Evolutionary conservation across 2,113 vertebrate genomes (phyloP), one percentile per base, ranked within the genome.

Genomic region (Otolemur garnettii): DNA sequence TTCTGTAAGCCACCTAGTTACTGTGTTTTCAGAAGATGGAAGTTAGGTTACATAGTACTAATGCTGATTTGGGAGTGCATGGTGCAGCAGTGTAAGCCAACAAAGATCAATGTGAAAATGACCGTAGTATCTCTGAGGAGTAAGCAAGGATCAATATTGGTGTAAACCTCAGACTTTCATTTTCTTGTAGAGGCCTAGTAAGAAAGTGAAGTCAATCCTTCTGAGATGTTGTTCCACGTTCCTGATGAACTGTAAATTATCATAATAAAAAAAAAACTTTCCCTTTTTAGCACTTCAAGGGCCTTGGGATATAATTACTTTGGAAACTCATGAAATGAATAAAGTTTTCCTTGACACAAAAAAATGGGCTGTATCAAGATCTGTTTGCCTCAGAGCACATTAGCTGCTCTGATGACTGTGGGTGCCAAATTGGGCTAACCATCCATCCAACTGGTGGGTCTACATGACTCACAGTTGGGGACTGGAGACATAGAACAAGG

Each of bases 71-170:
- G 60, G 53, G 66, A 95, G 66, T 87, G 57, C 33, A 24, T 96
- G 98, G 96, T 97, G 78, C 94, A 96, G 91, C 94, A 64, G 71
- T 13, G 22, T 97, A 97, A 98, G 96, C 96, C 98, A 98, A 97
- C 50, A 79, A 97, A 97, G 96, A 98, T 98, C 97, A 97, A 97
- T 98, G 96, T 87, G 97, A 94, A 98, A 98, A 98, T 93, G 95
- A 98, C 98, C 96, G 91, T 96, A 95, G 90, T 92, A 87, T 94
- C 97, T 97, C 96, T 74, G 91, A 97, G 93, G 96, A 97, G 91
- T 97, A 88, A 96, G 97, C 59, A 97, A 77, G 86, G 97, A 98
- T 98, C 98, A 96, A 98, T 98, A 98, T 74, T 64, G 78, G 85
- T 97, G 80, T 97, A 98, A 98, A 82, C 85, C 84, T 50, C 50